Evolutionary conservation across 1,140 invertebrate genomes (phyloP), one percentile per base, ranked within the genome.

Genomic region (Macrobrachium rosenbergii): DNA sequence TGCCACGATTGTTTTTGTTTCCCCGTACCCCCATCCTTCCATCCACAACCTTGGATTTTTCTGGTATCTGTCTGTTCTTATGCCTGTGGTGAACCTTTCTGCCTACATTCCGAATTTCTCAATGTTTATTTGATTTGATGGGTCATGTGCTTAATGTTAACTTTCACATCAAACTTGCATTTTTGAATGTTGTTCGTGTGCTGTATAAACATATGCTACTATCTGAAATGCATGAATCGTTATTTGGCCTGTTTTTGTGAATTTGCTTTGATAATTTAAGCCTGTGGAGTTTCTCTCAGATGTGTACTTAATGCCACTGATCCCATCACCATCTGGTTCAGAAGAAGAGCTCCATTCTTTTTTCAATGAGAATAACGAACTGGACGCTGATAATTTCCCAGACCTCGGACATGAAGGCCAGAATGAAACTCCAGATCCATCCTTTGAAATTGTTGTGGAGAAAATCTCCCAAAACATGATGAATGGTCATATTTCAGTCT

Each of bases 211-310:
- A 79, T 62, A 19, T 37, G 28, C 3, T 37, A 37, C 28, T 37
- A 37, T 2, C 3, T 37, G 1, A 37, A 37, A 37, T 37, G 28
- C 28, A 37, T 37, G 28, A 37, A 37, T 37, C 28, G 3, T 37
- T 37, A 37, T 37, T 37, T 52, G 19, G 69, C 73, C 5, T 76
- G 23, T 17, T 7, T 76, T 76, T 17, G 14, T 73, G 10, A 37
- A 73, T 16, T 12, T 73, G 45, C 23, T 6, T 45, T 11, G 28
- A 28, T 77, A 45, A 16, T 23, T 17, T 28, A 8, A 84, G 94
- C 94, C 94, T 91, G 93, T 94, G 93, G 95, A 95, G 93, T 94
- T 95, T 93, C 94, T 95, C 92, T 95, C 95, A 92, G 95, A 95
- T 92, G 93, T 95, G 91, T 95, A 94, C 92, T 92, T 93, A 83